These are phyloP conservation scores for Hypercompe scribonia DNA, from an alignment of 2,888 invertebrate genomes.

Conservation along the genomic window DNA sequence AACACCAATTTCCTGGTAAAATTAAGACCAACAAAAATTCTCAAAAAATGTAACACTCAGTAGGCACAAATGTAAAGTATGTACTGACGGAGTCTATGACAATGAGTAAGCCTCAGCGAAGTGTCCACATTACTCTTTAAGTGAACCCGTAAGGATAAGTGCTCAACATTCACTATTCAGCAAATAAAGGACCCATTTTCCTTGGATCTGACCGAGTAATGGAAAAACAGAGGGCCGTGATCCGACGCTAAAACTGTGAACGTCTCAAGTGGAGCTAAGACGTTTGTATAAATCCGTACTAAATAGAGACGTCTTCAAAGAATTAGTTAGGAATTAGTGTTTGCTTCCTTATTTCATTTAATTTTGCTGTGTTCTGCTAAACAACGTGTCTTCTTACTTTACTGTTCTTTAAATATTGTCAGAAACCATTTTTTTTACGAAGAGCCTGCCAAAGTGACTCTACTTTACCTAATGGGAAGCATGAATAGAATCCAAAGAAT, in stretches of 20 bases:
- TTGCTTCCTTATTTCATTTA: neutral
- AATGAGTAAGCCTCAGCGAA: conserved; percentile 65
- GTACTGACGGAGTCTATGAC: conserved; percentile 35
- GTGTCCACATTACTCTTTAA: conserved; percentile 81
- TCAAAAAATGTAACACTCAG: conserved; percentile 21
- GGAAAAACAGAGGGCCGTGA: conserved; percentile 76
- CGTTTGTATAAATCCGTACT: neutral
- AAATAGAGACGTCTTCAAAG: neutral
- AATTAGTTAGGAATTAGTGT: neutral
- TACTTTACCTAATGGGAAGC: too few relatives aligned
- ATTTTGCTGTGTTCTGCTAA: neutral
- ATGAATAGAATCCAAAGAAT: too few relatives aligned
- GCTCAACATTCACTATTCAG: conserved; percentile 81
- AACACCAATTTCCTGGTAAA: neutral
- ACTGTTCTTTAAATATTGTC: neutral
- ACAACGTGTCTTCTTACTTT: neutral
- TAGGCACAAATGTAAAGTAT: conserved; percentile 37
- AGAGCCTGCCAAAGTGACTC: too few relatives aligned
- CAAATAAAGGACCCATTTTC: conserved; percentile 81
- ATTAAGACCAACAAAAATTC: neutral
- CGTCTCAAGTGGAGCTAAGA: conserved; percentile 14
- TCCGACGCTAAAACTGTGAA: conserved; percentile 49
- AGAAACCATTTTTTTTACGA: too few relatives aligned
- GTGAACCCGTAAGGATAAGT: conserved; percentile 75
- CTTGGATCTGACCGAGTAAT: conserved; percentile 79